Evolutionary conservation across 2,113 vertebrate genomes (phyloP).

Genomic region (Oplegnathus fasciatus): DNA sequence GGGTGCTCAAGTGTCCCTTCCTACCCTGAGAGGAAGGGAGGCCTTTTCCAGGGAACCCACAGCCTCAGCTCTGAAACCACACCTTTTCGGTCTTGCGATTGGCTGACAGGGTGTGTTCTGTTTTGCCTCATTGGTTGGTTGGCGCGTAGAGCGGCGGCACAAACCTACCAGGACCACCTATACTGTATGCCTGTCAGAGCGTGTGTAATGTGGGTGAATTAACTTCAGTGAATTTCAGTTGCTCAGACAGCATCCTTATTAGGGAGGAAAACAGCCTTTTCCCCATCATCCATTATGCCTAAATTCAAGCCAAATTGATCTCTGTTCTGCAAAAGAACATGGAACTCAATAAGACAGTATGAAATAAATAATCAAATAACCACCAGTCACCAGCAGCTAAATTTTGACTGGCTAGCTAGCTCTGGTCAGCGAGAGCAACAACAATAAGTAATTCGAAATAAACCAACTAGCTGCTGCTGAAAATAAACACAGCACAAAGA

Average conservation of each 20-base stretch:
- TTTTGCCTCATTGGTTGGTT: slow-evolving; percentile 30
- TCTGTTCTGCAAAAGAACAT: not conserved
- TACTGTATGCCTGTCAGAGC: not conserved
- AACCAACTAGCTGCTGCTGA: not conserved
- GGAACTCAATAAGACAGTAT: not conserved
- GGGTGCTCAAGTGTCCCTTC: slow-evolving; percentile 78
- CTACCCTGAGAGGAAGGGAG: slow-evolving; percentile 18
- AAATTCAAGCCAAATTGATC: not conserved
- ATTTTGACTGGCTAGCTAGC: not conserved
- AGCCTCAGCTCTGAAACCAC: slow-evolving; percentile 11
- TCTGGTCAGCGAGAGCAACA: not conserved
- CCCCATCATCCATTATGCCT: too few species aligned
- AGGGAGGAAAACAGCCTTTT: not conserved
- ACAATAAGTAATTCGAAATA: not conserved
- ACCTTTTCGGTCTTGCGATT: slow-evolving; percentile 35
- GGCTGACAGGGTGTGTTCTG: slow-evolving; percentile 21
- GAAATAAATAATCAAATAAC: too few species aligned
- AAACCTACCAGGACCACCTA: not conserved
- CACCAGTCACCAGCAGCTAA: not conserved
- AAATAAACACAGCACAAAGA: not conserved
- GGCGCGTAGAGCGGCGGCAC: not conserved
- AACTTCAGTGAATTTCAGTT: not conserved
- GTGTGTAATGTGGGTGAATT: not conserved
- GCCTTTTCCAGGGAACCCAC: slow-evolving; percentile 56
- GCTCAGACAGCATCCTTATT: not conserved